Base-by-base conservation (phyloP, 1,140 invertebrate species). In the Cherax quadricarinatus region DNA sequence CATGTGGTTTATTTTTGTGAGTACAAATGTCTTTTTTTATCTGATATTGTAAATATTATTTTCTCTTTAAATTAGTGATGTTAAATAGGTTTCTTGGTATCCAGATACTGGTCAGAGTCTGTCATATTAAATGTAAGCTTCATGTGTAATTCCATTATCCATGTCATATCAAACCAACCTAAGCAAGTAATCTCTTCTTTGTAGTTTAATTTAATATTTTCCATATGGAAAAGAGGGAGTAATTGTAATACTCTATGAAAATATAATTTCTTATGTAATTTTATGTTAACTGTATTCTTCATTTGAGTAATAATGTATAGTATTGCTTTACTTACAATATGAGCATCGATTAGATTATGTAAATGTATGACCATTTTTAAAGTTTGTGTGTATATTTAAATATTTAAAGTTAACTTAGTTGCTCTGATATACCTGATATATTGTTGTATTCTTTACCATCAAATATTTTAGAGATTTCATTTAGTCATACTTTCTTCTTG, bases 31-130 rank as follows among this genome's bases (percentile, higher is more conserved):
- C 48, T 53, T 86, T 86, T 66, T 70, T 62, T 86, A 18, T 57
- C 60, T 75, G 49, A 70, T 91, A 91, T 82, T 91, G 85, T 87
- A 91, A 16, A 91, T 91, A 91, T 91, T 48, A 70, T 91, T 81
- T 80, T 53, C 41, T 70, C 60, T 89, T 24, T 81, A 75, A 75
- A 75, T 21, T 75, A 24, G 70, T 75, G 70, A 75, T 75, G 70
- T 75, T 86, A 24, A 86, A 41, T 86, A 86, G 84, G 60, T 86
- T 49, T 86, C 84, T 86, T 53, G 66, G 49, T 86, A 86, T n/a
- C 70, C 70, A 70, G 41, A 73, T 73, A 73, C 84, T 86, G 84
- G 49, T 86, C 66, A 24, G 51, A 86, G 41, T 86, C 84, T 86
- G 84, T 86, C 70, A 86, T 86, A 73, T 51, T 86, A 83, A 73